Evolutionary conservation across 2,888 invertebrate genomes (phyloP).

Genomic region (Oegoconia quadripuncta): DNA sequence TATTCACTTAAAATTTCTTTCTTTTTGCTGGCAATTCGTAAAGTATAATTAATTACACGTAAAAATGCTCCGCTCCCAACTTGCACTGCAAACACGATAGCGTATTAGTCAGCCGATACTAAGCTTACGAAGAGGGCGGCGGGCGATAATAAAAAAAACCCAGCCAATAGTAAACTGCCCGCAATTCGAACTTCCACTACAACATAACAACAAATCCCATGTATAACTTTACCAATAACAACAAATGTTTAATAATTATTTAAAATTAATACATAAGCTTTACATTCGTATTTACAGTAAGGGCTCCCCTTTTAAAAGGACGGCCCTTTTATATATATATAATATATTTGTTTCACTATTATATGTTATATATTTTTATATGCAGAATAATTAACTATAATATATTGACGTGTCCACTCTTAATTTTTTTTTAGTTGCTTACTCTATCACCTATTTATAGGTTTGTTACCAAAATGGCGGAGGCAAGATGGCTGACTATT

Average conservation of each 20-base stretch:
- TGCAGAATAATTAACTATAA: neutral
- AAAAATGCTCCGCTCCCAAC: too few relatives aligned
- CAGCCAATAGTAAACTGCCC: too few relatives aligned
- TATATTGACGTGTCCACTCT: neutral
- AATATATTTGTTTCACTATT: neutral
- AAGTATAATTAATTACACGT: too few relatives aligned
- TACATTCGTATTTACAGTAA: conserved; percentile 12
- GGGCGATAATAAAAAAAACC: too few relatives aligned
- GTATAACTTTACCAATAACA: neutral
- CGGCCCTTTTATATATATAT: neutral
- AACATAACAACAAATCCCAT: too few relatives aligned
- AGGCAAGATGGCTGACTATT: conserved; percentile 15
- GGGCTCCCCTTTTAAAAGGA: neutral
- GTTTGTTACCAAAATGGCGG: conserved; percentile 10
- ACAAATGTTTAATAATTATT: conserved; percentile 2
- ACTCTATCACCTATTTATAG: neutral
- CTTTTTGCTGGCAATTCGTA: too few relatives aligned
- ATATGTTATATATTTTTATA: neutral
- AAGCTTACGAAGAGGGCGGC: too few relatives aligned
- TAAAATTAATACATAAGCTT: conserved; percentile 13
- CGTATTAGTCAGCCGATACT: too few relatives aligned
- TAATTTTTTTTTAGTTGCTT: neutral
- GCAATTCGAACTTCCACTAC: too few relatives aligned
- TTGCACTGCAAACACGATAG: too few relatives aligned
- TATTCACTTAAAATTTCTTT: too few relatives aligned